Base-by-base conservation (phyloP, 2,888 invertebrate species). In the Megastigmus dorsalis region DNA sequence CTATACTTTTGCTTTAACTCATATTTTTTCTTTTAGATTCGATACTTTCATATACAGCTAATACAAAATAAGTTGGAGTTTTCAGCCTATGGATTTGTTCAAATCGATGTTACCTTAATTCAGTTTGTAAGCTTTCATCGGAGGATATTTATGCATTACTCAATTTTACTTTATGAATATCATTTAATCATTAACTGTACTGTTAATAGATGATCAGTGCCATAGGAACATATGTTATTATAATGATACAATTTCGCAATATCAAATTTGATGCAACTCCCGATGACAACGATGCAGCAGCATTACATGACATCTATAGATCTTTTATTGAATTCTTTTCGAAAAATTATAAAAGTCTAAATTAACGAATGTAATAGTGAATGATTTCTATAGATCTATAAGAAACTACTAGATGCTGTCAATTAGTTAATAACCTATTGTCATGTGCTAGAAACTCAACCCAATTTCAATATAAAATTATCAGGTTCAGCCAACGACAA, bases 191-290 rank as follows among this genome's bases (percentile, higher is more conserved):
- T 55, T 20, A 36, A 36, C 28, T 5, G 57, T 30, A 30, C 3
- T 28, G 52, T 26, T 38, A 33, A 26, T 55, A 72, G 72, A 52
- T 60, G 13, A 43, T 72, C 7, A 52, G 59, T 41, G 23, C 13
- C 0, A 33, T 59, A 13, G 26, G n/a, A 7, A 59, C 52, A 0
- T 72, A 72, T 7, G 15, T 66, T 3, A 66, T 72, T 9, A 41
- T 72, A 33, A 9, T 60, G 26, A 45, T 72, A n/a, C 66, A 66
- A 33, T 60, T 45, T 18, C 2, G 30, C 10, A 18, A 13, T n/a
- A 30, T 60, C 23, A 10, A 28, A 28, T 45, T 60, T 18, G n/a
- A 30, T 13, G 18, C 4, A 30, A 60, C 1, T 43, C n/a, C n/a
- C n/a, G 45, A 45, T 20, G 3, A 57, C 26, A 23, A 2, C 20